These are phyloP conservation scores for Paracentrotus lividus DNA, from an alignment of 53 echinoderm and acorn worm species.

Conservation along the genomic window DNA sequence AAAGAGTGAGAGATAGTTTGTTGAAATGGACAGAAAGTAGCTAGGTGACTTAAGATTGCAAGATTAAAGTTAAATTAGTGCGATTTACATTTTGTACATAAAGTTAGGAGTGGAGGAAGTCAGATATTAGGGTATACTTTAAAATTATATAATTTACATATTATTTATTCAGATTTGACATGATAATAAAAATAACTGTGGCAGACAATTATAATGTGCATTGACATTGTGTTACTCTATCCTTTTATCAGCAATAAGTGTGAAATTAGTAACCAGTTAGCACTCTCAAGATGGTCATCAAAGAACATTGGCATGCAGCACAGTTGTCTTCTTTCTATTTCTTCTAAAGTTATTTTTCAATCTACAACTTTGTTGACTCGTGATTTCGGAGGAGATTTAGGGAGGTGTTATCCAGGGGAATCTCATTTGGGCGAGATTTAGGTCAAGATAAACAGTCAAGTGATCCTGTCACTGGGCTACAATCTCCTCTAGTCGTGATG, in stretches of 20 bases:
- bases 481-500: slow-evolving; percentile 1
- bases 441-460: slow-evolving; percentile 49
- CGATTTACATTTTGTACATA: no score
- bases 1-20: no score
- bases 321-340: neutral
- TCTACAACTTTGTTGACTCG: slow-evolving; percentile 49
- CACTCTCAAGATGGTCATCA: neutral
- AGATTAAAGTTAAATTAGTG: no score
- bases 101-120: no score
- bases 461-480: neutral
- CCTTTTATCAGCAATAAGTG: neutral
- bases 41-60: no score
- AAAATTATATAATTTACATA: no score
- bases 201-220: no score
- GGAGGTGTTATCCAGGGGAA: neutral
- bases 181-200: no score
- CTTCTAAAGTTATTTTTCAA: slow-evolving; percentile 35
- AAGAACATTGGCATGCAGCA: neutral
- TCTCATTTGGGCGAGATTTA: slow-evolving; percentile 38
- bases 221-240: no score
- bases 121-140: no score
- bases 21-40: no score
- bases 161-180: no score
- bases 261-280: neutral
- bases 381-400: slow-evolving; percentile 17